Base-by-base conservation (phyloP, 2,797 vertebrate species). In the Emys orbicularis region DNA sequence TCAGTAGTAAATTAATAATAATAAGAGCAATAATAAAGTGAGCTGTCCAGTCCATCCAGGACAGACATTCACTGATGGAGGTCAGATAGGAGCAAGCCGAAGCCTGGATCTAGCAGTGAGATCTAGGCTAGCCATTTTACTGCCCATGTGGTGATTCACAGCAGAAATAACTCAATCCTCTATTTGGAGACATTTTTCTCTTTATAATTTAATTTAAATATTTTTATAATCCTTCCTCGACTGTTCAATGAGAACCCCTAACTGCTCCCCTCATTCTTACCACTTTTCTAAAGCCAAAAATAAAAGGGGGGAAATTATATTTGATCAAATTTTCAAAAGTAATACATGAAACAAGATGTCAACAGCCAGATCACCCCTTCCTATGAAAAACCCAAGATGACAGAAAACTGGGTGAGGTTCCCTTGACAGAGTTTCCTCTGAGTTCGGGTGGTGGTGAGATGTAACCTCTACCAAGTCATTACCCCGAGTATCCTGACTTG, bases 301-400 rank as follows among this genome's bases (percentile, higher is more conserved):
- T 2, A 31, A 79, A 23, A 53, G 15, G 4, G 31, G 27, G 6
- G 2, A 54, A 54, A 41, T 52, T n/a, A 12, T 5, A 34, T 37
- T 82, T 49, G 44, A 3, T 44, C 41, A 87, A 54, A 7, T 92
- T 79, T 90, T 52, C 87, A 83, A 88, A 87, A 89, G 50, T n/a
- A 65, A 65, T n/a, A 65, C 16, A 65, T 65, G 31, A 86, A 95
- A 84, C 1, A 3, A 6, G 1, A 11, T 15, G 29, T 44, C 49
- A 18, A 74, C 16, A 65, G 15, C 61, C 8, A 65, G 31, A n/a
- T 65, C 31, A n/a, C 15, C 31, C 61, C 34, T 65, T 86, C 5
- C 2, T 2, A 31, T 13, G 6, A 3, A 0, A 0, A 13, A 59
- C 18, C 31, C 3, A 4, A 15, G 6, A 0, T 21, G 10, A 68